Evolutionary conservation across 2,888 invertebrate species (phyloP).

Genomic region (Parochlus steinenii): DNA sequence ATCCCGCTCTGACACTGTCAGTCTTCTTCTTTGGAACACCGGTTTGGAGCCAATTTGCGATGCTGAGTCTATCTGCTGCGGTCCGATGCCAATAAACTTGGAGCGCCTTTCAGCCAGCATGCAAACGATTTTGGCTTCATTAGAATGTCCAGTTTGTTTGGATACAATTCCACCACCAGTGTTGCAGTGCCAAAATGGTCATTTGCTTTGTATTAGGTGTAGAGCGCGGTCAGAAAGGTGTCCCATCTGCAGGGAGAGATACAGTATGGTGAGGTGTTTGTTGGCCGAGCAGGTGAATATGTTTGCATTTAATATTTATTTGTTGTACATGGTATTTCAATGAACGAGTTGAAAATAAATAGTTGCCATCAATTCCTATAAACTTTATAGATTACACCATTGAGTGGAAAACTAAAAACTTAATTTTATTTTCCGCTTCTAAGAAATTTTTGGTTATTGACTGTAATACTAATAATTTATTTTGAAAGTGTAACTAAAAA

Average conservation of each 20-base stretch:
- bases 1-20: slow-evolving; percentile 27
- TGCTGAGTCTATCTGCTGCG: slow-evolving; percentile 35
- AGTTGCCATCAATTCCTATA: no score
- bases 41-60: slow-evolving; percentile 32
- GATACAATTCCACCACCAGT: slow-evolving; percentile 44
- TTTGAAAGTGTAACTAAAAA: no score
- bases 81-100: slow-evolving; percentile 36
- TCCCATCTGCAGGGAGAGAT: slow-evolving; percentile 42
- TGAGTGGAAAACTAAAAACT: slow-evolving; percentile 5
- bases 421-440: slow-evolving; percentile 8
- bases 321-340: background rate
- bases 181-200: slow-evolving; percentile 48
- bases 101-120: slow-evolving; percentile 35
- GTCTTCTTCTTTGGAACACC: slow-evolving; percentile 34
- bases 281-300: slow-evolving; percentile 33
- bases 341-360: background rate
- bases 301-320: slow-evolving; percentile 1
- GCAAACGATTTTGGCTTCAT: slow-evolving; percentile 32
- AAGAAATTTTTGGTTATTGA: no score
- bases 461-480: no score
- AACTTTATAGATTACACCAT: no score
- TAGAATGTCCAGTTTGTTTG: slow-evolving; percentile 49
- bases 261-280: slow-evolving; percentile 33
- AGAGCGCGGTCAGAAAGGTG: slow-evolving; percentile 41
- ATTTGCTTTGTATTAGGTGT: slow-evolving; percentile 43